phyloP scores from a whole-genome alignment of 1,140 invertebrate species.

The Bombus turneri region DNA sequence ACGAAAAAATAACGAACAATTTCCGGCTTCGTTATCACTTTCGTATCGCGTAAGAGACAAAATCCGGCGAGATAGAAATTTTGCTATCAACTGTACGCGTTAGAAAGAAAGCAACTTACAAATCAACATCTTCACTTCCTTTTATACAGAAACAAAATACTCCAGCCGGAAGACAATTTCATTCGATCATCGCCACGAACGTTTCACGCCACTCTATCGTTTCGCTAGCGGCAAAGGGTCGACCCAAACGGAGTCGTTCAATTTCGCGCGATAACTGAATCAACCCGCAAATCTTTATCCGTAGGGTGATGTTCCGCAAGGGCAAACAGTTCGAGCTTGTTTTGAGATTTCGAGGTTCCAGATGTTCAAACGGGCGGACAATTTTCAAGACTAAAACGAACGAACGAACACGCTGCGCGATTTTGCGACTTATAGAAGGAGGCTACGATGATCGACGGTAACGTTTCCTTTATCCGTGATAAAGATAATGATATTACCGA shows the following conservation, averaged over 20 bases:
- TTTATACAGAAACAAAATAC: not conserved
- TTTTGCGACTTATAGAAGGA: too few relatives aligned
- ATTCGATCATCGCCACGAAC: not conserved
- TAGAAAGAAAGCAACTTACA: not conserved
- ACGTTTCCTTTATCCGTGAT: constrained; percentile 49
- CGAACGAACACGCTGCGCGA: not conserved
- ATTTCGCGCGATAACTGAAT: constrained; percentile 41
- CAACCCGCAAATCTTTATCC: constrained; percentile 21
- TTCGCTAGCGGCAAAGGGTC: not conserved
- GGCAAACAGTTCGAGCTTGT: not conserved
- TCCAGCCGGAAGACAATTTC: not conserved
- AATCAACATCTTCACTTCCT: not conserved
- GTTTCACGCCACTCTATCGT: not conserved
- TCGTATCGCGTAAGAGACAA: not conserved
- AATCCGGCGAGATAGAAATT: not conserved
- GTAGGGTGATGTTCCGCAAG: not conserved
- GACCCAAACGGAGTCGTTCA: constrained; percentile 28
- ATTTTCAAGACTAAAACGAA: constrained; percentile 5
- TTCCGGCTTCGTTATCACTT: not conserved
- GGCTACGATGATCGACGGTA: constrained; percentile 33
- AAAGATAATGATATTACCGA: constrained; percentile 58
- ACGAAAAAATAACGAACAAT: not conserved
- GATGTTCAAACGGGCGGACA: not conserved
- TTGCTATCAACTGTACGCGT: not conserved
- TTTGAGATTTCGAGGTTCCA: not conserved